Percentiles rank a stretch among this genome's conserved stretches.
These are phyloP conservation scores for Chrysogorgia sp. DNA, from an alignment of 92 coral and sea anemone genomes.

Conservation along the genomic window DNA sequence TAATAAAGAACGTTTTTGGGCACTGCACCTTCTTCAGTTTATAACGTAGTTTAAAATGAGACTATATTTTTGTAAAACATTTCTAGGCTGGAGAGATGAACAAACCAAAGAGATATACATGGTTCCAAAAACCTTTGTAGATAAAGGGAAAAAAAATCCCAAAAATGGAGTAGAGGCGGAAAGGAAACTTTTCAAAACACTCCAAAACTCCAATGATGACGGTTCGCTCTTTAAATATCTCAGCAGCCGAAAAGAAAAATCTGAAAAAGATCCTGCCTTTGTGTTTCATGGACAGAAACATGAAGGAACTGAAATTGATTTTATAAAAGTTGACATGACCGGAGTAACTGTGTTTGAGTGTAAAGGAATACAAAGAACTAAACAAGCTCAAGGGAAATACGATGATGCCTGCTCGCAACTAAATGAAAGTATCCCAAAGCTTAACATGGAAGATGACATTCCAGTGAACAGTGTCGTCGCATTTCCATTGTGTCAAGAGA, in stretches of 20 bases:
- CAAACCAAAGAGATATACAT: neutral
- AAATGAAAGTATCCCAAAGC: neutral
- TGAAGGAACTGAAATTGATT: conserved; percentile 15
- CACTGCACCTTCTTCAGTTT: too few species aligned
- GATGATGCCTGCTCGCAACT: conserved; percentile 2
- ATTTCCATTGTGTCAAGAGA: conserved; percentile 4
- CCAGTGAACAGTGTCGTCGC: conserved; percentile 6
- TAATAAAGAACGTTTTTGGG: too few species aligned
- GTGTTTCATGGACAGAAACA: conserved; percentile 10
- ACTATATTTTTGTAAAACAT: too few species aligned
- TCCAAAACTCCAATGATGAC: neutral
- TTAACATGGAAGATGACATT: neutral
- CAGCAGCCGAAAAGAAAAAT: neutral
- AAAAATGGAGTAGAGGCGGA: neutral
- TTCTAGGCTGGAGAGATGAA: neutral
- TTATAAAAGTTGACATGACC: neutral
- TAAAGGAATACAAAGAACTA: neutral
- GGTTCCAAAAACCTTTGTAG: neutral
- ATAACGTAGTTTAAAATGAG: too few species aligned
- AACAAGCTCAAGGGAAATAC: neutral
- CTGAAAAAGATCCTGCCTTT: neutral
- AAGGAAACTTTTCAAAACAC: neutral
- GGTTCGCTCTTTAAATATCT: too few species aligned
- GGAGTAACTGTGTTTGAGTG: conserved; percentile 18
- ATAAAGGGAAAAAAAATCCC: neutral